Conservation (phyloP, 2,113 vertebrate species). For the Alectura lathami region DNA sequence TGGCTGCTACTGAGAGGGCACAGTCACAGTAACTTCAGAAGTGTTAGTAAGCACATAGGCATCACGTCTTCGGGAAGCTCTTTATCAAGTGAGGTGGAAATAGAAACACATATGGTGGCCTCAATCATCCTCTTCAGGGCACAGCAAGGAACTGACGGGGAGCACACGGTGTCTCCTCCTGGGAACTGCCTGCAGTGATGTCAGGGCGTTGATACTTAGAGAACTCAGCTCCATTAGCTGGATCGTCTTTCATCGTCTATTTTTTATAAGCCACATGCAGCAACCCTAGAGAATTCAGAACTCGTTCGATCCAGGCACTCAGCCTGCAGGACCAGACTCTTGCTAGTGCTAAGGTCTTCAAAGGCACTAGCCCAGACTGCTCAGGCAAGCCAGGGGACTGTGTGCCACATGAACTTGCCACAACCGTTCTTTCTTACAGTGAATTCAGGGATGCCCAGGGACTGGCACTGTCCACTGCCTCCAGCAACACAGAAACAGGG, state of each 20-base stretch:
- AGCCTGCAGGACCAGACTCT: neutral
- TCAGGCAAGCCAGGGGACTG: neutral
- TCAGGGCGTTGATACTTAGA: constrained; percentile 45
- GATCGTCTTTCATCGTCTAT: constrained; percentile 62
- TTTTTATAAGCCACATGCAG: constrained; percentile 34
- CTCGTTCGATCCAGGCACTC: neutral
- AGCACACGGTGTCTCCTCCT: constrained; percentile 49
- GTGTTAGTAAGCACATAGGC: constrained; percentile 65
- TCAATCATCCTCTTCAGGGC: constrained; percentile 72
- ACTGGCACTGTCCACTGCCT: neutral
- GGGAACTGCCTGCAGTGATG: constrained; percentile 43
- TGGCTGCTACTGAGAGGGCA: neutral
- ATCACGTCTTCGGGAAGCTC: constrained; percentile 66
- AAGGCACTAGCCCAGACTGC: neutral
- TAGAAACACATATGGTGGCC: constrained; percentile 75
- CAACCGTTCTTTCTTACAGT: neutral
- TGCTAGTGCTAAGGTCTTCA: neutral
- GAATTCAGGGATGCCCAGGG: neutral
- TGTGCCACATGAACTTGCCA: neutral
- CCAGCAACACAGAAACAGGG: neutral
- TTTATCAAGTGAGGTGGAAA: constrained; percentile 67
- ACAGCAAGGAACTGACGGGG: constrained; percentile 34
- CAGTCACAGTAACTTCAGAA: constrained; percentile 66
- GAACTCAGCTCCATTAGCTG: constrained; percentile 2
- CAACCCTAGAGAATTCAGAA: constrained; percentile 23